A percentile compares a stretch with the other conserved stretches of the same genome.
Evolutionary conservation across 2,113 vertebrate species (phyloP).

Genomic region (Galeopterus variegatus): DNA sequence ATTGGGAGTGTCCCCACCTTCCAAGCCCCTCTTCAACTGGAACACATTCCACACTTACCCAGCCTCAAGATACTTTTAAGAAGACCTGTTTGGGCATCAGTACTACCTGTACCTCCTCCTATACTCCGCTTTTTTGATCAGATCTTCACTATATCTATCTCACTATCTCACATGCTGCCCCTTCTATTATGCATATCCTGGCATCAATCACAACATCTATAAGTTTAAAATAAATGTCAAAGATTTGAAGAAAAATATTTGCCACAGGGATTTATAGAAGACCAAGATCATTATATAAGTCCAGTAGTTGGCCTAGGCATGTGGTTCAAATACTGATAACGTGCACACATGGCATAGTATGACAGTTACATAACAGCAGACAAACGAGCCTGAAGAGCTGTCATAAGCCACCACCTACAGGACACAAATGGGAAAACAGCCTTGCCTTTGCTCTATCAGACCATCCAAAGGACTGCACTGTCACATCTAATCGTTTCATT

Average conservation of each 20-base stretch:
- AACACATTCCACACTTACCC: neutral
- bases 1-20: neutral
- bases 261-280: neutral
- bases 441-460: conserved; percentile 96
- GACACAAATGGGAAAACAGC: conserved; percentile 66
- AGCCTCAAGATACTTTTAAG: conserved; percentile 16
- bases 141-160: neutral
- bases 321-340: neutral
- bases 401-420: conserved; percentile 79
- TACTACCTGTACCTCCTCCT: neutral
- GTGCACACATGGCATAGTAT: neutral
- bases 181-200: neutral
- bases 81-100: neutral
- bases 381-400: neutral
- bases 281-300: neutral
- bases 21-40: neutral
- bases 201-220: conserved; percentile 33
- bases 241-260: neutral
- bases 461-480: conserved; percentile 98
- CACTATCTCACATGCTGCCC: neutral
- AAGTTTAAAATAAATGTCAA: conserved; percentile 55
- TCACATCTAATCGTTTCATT: conserved; percentile 97
- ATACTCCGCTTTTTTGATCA: neutral
- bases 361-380: neutral
- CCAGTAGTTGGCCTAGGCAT: neutral